phyloP scores from a whole-genome alignment of 2,888 invertebrate genomes.

The Watsonalla binaria region DNA sequence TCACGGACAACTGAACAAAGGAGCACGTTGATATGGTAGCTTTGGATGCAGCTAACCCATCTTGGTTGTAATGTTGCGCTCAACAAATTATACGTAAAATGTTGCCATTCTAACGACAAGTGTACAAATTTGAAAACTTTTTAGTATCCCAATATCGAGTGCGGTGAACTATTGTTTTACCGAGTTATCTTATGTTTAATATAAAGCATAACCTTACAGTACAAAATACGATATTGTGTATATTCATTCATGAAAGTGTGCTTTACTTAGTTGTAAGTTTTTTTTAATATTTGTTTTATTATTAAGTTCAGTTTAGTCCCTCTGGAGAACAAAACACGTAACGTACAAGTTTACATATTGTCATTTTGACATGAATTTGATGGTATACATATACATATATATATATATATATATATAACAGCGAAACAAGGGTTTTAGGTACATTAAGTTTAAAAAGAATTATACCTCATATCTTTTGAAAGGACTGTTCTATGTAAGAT shows the following conservation, averaged over 20 bases:
- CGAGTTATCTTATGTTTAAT: conserved; percentile 7
- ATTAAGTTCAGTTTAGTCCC: conserved; percentile 39
- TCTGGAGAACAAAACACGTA: conserved; percentile 39
- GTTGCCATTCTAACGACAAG: conserved; percentile 39
- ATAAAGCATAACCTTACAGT: conserved; percentile 67
- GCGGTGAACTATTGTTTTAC: background rate
- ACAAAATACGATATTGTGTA: conserved; percentile 71
- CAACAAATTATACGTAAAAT: conserved; percentile 13
- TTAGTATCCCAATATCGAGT: conserved; percentile 8
- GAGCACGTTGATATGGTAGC: background rate
- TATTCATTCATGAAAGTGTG: conserved; percentile 66
- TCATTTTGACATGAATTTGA: conserved; percentile 34
- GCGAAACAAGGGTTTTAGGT: conserved; percentile 44
- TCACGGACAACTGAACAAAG: background rate
- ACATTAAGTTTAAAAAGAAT: conserved; percentile 42
- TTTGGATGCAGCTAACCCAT: background rate
- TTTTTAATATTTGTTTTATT: conserved; percentile 29
- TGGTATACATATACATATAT: conserved; percentile 8
- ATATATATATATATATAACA: too few relatives aligned
- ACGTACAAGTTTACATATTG: conserved; percentile 56
- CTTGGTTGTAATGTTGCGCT: background rate
- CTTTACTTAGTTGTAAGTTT: conserved; percentile 68
- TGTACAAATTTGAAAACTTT: conserved; percentile 28
- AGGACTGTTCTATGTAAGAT: conserved; percentile 53
- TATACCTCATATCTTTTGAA: conserved; percentile 58